A percentile compares a stretch with the other conserved stretches of the same genome.
Conservation (phyloP, 2,888 invertebrate genomes). For the Mellilla xanthometata region DNA sequence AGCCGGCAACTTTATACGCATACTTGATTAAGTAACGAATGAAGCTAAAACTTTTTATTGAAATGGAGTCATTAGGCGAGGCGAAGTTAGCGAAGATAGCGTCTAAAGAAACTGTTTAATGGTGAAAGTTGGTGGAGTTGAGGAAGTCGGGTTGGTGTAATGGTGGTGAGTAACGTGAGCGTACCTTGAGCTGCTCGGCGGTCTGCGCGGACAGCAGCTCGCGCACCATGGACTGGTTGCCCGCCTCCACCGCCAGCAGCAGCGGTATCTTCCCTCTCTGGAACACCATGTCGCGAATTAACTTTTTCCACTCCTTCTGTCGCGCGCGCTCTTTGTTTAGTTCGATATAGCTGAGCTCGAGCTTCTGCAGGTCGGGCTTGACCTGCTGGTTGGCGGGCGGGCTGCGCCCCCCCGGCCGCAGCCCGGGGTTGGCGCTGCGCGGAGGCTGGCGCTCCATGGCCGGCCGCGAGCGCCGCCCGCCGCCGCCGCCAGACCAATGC, state of each 20-base stretch:
- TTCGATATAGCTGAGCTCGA: conserved; percentile 76
- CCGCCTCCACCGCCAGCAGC: conserved; percentile 96
- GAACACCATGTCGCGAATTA: conserved; percentile 83
- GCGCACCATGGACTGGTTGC: conserved; percentile 97
- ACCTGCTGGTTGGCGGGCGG: conserved; percentile 58
- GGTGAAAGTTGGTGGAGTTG: conserved; percentile 20
- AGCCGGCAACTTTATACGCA: conserved; percentile 5
- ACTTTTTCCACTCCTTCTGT: conserved; percentile 80
- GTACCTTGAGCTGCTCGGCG: conserved; percentile 91
- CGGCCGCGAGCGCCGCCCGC: conserved; percentile 48
- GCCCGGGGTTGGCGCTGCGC: conserved; percentile 51
- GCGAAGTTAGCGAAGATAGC: conserved; percentile 18
- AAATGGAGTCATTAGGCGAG: conserved; percentile 23
- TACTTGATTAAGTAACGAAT: conserved; percentile 16
- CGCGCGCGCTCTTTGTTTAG: conserved; percentile 78
- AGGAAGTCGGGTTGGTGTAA: conserved; percentile 15
- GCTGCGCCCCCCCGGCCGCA: conserved; percentile 52
- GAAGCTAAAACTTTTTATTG: conserved; percentile 23
- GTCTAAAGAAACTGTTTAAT: conserved; percentile 20
- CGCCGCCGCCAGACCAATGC: conserved; percentile 62
- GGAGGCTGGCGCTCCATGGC: conserved; percentile 54
- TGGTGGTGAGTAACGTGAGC: conserved; percentile 10
- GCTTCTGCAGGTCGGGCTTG: conserved; percentile 66
- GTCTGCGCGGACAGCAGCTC: conserved; percentile 95
- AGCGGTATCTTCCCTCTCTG: conserved; percentile 97